Conservation (phyloP, 64 coral and sea anemone genomes). For the Astreopora myriophthalma region DNA sequence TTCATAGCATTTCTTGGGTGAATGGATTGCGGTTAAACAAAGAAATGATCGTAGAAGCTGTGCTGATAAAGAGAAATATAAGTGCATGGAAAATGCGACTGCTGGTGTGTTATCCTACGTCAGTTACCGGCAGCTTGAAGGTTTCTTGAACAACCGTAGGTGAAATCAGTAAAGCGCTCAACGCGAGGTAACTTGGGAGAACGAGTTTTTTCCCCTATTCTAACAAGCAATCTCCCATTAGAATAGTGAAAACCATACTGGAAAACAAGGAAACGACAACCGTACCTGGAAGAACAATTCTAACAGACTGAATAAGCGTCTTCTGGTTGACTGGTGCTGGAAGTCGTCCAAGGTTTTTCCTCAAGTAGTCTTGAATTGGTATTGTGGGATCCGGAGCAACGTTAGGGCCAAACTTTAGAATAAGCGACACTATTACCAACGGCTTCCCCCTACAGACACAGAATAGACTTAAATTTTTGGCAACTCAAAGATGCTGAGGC, state of each 20-base stretch:
- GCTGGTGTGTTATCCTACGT: neutral
- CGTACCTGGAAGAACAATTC: conserved; percentile 80
- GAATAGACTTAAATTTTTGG: neutral
- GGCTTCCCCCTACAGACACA: neutral
- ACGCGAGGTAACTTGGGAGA: no score
- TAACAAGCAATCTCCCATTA: no score
- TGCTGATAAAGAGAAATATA: neutral
- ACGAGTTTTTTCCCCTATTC: no score
- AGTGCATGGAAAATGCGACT: neutral
- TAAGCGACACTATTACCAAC: conserved; percentile 17
- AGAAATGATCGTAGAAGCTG: no score
- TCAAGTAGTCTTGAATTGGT: conserved; percentile 76
- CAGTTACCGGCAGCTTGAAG: neutral
- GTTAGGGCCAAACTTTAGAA: conserved; percentile 82
- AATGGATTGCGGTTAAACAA: no score
- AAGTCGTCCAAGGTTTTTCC: conserved; percentile 78
- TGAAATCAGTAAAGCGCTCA: no score
- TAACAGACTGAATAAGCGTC: conserved; percentile 66
- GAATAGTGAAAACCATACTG: neutral
- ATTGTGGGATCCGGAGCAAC: conserved; percentile 74
- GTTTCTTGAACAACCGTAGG: no score
- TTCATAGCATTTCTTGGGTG: no score
- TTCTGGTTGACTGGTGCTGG: conserved; percentile 72
- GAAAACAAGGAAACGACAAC: neutral
- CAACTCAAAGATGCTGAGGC: neutral